phyloP scores from a whole-genome alignment of 2,797 vertebrate species.

The Spatula versicolor region DNA sequence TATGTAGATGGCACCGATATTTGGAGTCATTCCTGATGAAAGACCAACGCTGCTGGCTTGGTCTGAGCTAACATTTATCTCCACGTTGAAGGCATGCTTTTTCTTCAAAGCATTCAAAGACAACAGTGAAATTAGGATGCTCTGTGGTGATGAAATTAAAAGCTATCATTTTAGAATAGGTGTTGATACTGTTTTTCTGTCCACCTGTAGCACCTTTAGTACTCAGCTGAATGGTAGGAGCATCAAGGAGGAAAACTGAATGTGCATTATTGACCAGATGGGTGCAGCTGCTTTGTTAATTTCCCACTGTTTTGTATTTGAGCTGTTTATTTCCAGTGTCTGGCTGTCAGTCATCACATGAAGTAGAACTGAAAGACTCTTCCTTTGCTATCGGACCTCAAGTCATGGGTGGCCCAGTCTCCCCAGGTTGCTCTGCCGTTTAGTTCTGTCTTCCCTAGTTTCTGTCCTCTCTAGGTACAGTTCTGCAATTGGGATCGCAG shows the following conservation, averaged over 20 bases:
- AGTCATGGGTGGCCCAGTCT: rapidly evolving
- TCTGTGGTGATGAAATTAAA: not conserved
- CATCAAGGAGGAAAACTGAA: not conserved
- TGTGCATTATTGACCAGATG: not conserved
- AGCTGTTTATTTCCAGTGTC: conserved; percentile 7
- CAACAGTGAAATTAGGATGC: not conserved
- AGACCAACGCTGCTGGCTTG: not conserved
- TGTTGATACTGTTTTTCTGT: not conserved
- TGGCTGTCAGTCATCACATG: not conserved
- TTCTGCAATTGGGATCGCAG: not conserved
- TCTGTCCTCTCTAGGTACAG: not conserved
- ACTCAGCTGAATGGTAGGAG: no score
- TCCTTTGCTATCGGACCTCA: not conserved
- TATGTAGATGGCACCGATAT: not conserved
- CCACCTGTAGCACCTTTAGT: not conserved
- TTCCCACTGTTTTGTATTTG: conserved; percentile 5
- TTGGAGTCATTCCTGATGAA: not conserved
- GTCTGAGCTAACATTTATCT: not conserved
- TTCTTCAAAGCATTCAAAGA: not conserved
- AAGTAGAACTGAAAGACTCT: not conserved
- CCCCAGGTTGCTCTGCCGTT: not conserved
- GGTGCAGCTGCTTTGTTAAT: conserved; percentile 2
- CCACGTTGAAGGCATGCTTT: not conserved
- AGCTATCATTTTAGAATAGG: not conserved
- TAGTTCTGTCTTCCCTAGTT: not conserved